These are phyloP conservation scores for Neolamprologus falcicula DNA, from an alignment of 2,113 vertebrate species.

Conservation along the genomic window DNA sequence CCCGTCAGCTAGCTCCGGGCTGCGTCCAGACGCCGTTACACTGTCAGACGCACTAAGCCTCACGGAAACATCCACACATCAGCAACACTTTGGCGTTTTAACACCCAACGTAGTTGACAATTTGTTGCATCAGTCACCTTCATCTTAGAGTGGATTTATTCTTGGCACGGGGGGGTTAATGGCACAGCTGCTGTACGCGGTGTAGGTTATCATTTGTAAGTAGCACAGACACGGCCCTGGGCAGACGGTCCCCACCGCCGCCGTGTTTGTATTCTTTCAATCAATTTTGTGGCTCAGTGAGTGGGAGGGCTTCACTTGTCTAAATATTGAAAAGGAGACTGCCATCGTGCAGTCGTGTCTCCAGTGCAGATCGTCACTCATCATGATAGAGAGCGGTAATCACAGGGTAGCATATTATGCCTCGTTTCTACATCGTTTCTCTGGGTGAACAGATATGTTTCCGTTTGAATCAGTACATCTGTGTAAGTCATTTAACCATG, in stretches of 20 bases:
- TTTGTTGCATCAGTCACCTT: background rate
- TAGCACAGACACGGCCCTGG: background rate
- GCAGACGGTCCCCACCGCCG: background rate
- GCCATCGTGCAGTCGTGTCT: background rate
- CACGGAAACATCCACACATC: background rate
- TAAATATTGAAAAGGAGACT: background rate
- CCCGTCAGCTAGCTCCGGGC: background rate
- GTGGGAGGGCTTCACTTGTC: background rate
- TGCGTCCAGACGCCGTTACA: background rate
- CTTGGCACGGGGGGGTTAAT: background rate
- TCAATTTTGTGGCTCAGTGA: background rate
- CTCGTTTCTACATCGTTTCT: background rate
- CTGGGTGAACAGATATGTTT: background rate
- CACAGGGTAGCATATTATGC: background rate
- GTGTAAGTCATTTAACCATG: background rate
- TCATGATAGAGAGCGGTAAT: background rate
- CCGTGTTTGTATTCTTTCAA: background rate
- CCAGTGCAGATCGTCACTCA: background rate
- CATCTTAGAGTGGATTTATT: background rate
- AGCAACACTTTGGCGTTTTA: background rate
- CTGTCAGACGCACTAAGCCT: slow-evolving; percentile 15
- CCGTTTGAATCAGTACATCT: background rate
- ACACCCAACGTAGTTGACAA: background rate
- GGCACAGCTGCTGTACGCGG: background rate
- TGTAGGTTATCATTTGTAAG: background rate